Evolutionary conservation across 2,113 vertebrate genomes (phyloP), one percentile per base, ranked within the genome.

Genomic region (Butorides virescens): DNA sequence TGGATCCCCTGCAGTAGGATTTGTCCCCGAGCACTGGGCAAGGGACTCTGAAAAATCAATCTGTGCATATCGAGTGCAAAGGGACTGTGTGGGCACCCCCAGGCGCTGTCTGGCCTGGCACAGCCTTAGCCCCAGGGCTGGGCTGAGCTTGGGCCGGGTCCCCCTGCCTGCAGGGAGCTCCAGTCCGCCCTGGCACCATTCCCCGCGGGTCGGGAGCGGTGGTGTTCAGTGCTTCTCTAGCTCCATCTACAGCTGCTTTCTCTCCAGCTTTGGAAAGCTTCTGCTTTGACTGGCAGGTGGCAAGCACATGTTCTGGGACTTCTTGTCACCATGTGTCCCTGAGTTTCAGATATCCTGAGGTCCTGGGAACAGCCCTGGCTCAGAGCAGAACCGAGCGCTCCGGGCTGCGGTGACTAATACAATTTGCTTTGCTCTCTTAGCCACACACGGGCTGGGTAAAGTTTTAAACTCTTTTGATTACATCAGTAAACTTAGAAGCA

Each of bases 161-260:
- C 52, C 42, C 10, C 52, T 11, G 29, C 14, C 74, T 10, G 27
- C 74, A 32, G 56, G 46, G 56, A 34, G 32, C 56, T 22, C 56
- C 46, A 9, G 10, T 13, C 29, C 10, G 3, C 66, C 59, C 5
- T 25, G 61, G 58, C 47, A 49, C 10, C 13, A 27, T 34, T 34
- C 55, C 18, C 34, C 10, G 56, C 34, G 8, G 13, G 13, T 7
- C 14, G 10, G 49, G 8, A 58, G 53, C 50, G 1, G 82, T 0
- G 22, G 4, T 1, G 42, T 58, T 88, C 46, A 4, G 89, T 47
- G 97, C 67, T 91, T 53, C 97, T 95, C 92, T 93, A 66, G 97
- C 97, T 97, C 97, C 97, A 97, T 74, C 97, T 97, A 96, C 96
- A 96, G 97, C 94, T 79, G 44, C 89, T 58, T 78, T 13, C 80